Evolutionary conservation across 2,113 vertebrate species (phyloP), one percentile per base, ranked within the genome.

Genomic region (Oophaga pumilio): DNA sequence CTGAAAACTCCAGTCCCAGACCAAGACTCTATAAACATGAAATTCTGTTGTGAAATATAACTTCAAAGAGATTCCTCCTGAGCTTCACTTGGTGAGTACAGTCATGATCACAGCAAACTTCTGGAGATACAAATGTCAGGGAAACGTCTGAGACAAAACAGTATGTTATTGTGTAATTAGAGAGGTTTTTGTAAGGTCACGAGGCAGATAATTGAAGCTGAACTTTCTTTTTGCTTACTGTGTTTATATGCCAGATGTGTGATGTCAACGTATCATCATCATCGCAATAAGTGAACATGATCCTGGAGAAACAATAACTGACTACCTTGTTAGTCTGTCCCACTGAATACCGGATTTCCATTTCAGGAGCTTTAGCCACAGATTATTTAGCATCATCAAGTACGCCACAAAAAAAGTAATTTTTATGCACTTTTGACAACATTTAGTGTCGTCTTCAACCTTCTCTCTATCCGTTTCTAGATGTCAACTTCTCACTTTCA

Each of bases 181-280:
- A 64, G 33, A 64, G 59, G 59, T 82, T 82, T 43, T 82, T 82
- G 10, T 66, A 82, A 82, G 79, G 79, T 64, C 79, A 82, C 49
- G 18, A 1, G 12, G 1, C 59, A 82, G 28, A 62, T 57, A 81
- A 50, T 82, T 6, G 60, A 80, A 60, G 20, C 53, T 11, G 15
- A 80, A 60, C 15, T 80, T 28, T 56, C 56, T 59, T 24, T 15
- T 13, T 43, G 33, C 33, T 59, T 24, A 13, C 12, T 77, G n/a
- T 60, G 52, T 57, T 14, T 76, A 76, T 53, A 56, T 0, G 14
- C 28, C 79, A 82, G 79, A 49, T 66, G 60, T 82, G 33, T 24
- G 33, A 64, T 49, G 24, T 15, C 79, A 28, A 50, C 18, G 24
- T 82, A 82, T 24, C 33, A 33, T 60, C 20, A 82, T 33, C 20